phyloP scores from a whole-genome alignment of 2,888 invertebrate species.

The Acanthococcus lagerstroemiae region DNA sequence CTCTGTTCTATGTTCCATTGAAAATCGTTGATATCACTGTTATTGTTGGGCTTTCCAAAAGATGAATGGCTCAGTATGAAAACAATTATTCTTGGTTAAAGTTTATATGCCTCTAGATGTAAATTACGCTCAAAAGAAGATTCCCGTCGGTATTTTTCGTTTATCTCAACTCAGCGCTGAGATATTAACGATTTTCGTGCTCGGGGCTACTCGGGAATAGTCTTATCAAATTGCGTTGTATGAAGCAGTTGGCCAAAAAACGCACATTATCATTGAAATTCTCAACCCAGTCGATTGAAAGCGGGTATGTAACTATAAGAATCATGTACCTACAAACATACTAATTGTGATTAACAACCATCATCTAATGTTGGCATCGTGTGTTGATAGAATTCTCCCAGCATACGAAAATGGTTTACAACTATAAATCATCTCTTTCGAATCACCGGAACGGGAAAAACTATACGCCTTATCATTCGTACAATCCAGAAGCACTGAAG shows the following conservation, averaged over 20 bases:
- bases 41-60: neutral
- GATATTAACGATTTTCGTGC: neutral
- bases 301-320: neutral
- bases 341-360: neutral
- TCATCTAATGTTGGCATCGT: neutral
- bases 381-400: neutral
- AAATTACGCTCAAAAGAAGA: neutral
- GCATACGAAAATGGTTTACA: neutral
- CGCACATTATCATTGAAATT: too few relatives aligned
- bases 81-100: neutral
- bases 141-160: neutral
- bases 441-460: neutral
- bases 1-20: neutral
- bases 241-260: too few relatives aligned
- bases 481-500: neutral
- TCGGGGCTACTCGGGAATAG: neutral
- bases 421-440: neutral
- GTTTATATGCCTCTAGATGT: neutral
- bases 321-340: neutral
- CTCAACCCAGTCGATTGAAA: neutral
- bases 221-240: neutral
- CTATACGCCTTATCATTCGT: neutral
- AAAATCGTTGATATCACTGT: neutral
- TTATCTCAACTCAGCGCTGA: neutral
- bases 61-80: neutral